phyloP scores from a whole-genome alignment of 1,140 invertebrate species.

The Solen grandis region DNA sequence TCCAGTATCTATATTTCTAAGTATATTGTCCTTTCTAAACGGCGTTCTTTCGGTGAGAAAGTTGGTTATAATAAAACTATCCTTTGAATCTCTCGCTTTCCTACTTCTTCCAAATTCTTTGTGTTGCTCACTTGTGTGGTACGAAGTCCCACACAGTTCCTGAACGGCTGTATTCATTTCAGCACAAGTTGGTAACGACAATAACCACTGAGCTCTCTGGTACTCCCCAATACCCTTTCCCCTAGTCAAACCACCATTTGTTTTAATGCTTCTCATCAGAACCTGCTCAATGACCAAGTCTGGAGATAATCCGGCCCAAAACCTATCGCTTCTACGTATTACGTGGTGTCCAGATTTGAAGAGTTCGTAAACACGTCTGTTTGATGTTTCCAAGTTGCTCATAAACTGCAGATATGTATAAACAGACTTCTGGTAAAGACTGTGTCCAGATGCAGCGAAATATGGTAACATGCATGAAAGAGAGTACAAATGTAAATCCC shows the following conservation, averaged over 20 bases:
- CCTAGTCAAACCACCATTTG: conserved; percentile 35
- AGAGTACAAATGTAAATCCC: conserved; percentile 51
- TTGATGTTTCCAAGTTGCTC: conserved; percentile 2
- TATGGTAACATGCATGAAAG: conserved; percentile 78
- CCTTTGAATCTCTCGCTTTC: background rate
- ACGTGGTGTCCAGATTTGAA: conserved; percentile 56
- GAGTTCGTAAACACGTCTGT: conserved; percentile 17
- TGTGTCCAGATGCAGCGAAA: conserved; percentile 75
- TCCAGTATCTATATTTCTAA: conserved; percentile 8
- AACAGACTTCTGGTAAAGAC: conserved; percentile 48
- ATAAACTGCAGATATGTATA: conserved; percentile 51
- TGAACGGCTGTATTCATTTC: conserved; percentile 50
- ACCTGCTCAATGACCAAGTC: conserved; percentile 75
- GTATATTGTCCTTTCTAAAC: background rate
- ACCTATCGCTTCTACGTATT: conserved; percentile 71
- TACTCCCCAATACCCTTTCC: conserved; percentile 44
- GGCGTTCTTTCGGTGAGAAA: background rate
- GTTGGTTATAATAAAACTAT: background rate
- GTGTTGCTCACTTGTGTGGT: conserved; percentile 31
- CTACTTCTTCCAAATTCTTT: conserved; percentile 7
- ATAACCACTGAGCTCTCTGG: conserved; percentile 8
- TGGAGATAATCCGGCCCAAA: conserved; percentile 79
- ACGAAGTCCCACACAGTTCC: background rate
- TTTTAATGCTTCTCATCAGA: conserved; percentile 57
- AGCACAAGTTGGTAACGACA: conserved; percentile 13